Percentiles rank a stretch among this genome's conserved stretches.
phyloP scores from a whole-genome alignment of 2,888 invertebrate species.

The Sylvicola cinctus region DNA sequence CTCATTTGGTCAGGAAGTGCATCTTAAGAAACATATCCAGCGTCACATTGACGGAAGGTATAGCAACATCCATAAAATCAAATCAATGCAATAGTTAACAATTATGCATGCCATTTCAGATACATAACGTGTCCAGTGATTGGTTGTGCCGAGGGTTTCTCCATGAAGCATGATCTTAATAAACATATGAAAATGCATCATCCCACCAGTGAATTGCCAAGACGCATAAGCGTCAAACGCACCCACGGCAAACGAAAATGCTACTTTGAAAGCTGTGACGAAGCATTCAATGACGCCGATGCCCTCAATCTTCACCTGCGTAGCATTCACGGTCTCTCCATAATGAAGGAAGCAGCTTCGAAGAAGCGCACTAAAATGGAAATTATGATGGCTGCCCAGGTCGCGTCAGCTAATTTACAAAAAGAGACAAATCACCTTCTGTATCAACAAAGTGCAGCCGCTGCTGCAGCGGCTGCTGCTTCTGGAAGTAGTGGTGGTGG shows the following conservation, averaged over 20 bases:
- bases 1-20: constrained; percentile 24
- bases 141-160: constrained; percentile 24
- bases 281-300: constrained; percentile 3
- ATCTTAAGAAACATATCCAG: constrained; percentile 25
- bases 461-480: constrained; percentile 2
- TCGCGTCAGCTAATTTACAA: too few species aligned
- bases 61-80: constrained; percentile 3
- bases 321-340: constrained; percentile 3
- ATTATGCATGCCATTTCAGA: constrained; percentile 9
- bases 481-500: constrained; percentile 1
- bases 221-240: constrained; percentile 8
- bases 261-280: constrained; percentile 13
- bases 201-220: constrained; percentile 24
- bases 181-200: constrained; percentile 25
- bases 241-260: constrained; percentile 20
- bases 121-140: constrained; percentile 24
- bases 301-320: constrained; percentile 3
- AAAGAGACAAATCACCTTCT: too few species aligned
- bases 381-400: too few species aligned
- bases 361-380: too few species aligned
- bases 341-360: neutral
- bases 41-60: constrained; percentile 25
- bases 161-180: constrained; percentile 25
- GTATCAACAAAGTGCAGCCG: constrained; percentile 1
- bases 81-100: neutral